Conservation (phyloP, 2,797 vertebrate genomes). For the Crocidura indochinensis region DNA sequence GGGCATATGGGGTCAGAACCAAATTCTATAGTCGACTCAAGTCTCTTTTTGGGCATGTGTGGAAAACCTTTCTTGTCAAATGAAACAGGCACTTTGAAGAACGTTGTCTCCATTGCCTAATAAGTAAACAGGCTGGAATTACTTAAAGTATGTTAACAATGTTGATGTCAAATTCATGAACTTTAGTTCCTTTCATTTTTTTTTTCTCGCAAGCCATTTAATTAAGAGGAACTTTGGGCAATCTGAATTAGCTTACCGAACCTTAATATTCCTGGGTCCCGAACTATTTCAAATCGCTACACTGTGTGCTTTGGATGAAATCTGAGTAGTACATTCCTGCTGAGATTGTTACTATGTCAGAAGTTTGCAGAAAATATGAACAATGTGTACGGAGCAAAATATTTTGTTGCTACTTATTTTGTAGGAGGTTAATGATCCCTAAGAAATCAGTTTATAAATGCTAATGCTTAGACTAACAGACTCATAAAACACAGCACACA, state of each 20-base stretch:
- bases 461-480: neutral
- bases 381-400: neutral
- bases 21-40: conserved; percentile 58
- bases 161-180: conserved; percentile 63
- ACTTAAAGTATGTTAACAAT: conserved; percentile 82
- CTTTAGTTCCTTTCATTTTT: conserved; percentile 53
- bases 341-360: neutral
- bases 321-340: conserved; percentile 3
- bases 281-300: conserved; percentile 27
- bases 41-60: neutral
- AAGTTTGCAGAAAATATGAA: conserved; percentile 33
- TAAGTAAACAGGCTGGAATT: conserved; percentile 83
- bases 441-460: conserved; percentile 31
- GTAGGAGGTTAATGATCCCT: conserved; percentile 29
- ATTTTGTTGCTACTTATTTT: conserved; percentile 29
- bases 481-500: neutral
- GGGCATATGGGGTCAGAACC: conserved; percentile 19
- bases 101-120: conserved; percentile 70
- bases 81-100: conserved; percentile 72
- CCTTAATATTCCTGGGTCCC: conserved; percentile 47
- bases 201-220: conserved; percentile 60
- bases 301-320: neutral
- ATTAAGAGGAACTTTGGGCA: conserved; percentile 53
- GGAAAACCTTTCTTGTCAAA: conserved; percentile 77
- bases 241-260: conserved; percentile 60